A percentile compares a stretch with the other conserved stretches of the same genome.
Conservation (phyloP, 2,113 vertebrate species). For the Microtus richardsoni region DNA sequence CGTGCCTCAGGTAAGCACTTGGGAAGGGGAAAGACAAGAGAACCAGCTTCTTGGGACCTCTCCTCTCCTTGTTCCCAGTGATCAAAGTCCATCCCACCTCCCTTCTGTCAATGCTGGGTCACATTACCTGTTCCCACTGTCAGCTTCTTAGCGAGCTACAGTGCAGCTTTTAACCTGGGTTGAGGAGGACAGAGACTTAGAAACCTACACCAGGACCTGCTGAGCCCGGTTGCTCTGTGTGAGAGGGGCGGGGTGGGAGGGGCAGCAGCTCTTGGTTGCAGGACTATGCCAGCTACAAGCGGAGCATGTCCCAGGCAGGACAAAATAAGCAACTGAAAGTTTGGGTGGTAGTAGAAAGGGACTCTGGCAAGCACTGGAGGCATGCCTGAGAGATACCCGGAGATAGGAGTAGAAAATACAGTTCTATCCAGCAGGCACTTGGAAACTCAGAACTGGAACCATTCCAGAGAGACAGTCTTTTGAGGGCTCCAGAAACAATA, state of each 20-base stretch:
- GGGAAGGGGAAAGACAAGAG: not conserved
- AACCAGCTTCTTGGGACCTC: not conserved
- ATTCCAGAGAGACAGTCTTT: not conserved
- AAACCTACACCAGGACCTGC: not conserved
- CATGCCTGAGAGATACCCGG: not conserved
- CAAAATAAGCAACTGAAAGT: not conserved
- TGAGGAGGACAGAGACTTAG: not conserved
- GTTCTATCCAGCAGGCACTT: not conserved
- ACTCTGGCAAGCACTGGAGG: not conserved
- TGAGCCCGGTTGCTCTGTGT: not conserved
- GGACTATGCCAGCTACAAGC: not conserved
- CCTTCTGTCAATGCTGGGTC: not conserved
- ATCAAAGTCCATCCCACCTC: not conserved
- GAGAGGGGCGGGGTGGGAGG: not conserved
- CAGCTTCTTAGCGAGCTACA: not conserved
- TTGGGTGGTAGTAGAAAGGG: not conserved
- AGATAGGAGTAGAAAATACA: not conserved
- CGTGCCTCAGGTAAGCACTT: not conserved
- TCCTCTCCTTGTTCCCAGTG: not conserved
- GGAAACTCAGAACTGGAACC: conserved; percentile 6
- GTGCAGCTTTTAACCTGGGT: not conserved
- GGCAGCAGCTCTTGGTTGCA: not conserved
- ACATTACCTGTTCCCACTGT: not conserved
- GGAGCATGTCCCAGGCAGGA: not conserved
- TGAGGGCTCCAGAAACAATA: conserved; percentile 39